These are phyloP conservation scores for Arothron firmamentum DNA, from an alignment of 2,113 vertebrate genomes.

Conservation along the genomic window DNA sequence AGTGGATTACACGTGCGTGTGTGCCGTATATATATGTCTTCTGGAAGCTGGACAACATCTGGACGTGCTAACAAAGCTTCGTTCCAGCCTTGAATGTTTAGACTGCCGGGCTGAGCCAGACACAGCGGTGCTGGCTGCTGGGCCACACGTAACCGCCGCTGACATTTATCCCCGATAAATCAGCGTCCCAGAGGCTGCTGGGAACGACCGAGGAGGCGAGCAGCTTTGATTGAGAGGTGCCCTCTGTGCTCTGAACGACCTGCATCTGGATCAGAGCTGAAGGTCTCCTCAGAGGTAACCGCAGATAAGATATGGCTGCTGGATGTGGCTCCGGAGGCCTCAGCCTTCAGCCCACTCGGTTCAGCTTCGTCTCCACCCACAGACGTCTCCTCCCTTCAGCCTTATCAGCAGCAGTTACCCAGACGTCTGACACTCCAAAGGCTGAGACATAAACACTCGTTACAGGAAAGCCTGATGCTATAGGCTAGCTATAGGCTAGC, in stretches of 20 bases:
- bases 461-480: no score
- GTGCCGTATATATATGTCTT: no score
- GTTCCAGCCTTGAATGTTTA: not conserved
- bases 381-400: conserved; percentile 15
- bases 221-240: conserved; percentile 39
- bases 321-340: conserved; percentile 24
- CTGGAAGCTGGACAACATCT: conserved; percentile 8
- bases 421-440: not conserved
- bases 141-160: not conserved
- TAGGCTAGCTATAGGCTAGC: no score
- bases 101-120: not conserved
- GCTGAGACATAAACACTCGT: conserved; percentile 4
- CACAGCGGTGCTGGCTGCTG: not conserved
- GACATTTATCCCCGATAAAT: conserved; percentile 11
- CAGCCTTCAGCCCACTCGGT: conserved; percentile 28
- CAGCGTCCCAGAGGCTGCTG: conserved; percentile 19
- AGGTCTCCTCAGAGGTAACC: conserved; percentile 29
- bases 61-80: not conserved
- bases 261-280: conserved; percentile 27
- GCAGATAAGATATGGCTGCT: conserved; percentile 42
- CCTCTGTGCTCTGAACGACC: conserved; percentile 29
- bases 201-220: conserved; percentile 13
- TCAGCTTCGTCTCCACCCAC: conserved; percentile 26
- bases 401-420: conserved; percentile 23
- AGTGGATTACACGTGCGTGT: no score